phyloP scores from a whole-genome alignment of 2,797 vertebrate genomes.

The Acomys russatus region DNA sequence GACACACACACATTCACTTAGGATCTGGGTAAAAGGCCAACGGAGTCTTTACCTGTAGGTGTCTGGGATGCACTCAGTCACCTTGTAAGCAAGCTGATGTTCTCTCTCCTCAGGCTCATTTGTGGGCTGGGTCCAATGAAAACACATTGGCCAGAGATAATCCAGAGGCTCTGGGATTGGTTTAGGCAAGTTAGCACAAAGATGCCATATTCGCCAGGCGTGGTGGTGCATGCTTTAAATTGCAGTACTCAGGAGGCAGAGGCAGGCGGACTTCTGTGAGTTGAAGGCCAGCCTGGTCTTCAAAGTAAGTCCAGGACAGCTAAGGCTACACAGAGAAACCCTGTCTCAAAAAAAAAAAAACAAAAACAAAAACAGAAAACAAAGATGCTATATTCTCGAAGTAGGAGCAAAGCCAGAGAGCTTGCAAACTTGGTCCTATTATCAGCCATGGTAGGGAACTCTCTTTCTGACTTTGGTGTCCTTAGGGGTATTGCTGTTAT shows the following conservation, averaged over 20 bases:
- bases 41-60: not conserved
- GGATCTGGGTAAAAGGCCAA: not conserved
- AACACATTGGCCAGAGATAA: not conserved
- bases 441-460: not conserved
- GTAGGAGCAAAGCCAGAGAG: not conserved
- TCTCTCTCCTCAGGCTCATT: not conserved
- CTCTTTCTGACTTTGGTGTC: not conserved
- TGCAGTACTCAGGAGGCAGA: too few relatives aligned
- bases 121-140: not conserved
- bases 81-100: not conserved
- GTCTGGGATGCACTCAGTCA: not conserved
- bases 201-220: not conserved
- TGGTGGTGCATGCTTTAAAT: too few relatives aligned
- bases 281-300: too few relatives aligned
- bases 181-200: not conserved
- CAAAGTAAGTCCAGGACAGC: too few relatives aligned
- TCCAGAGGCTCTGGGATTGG: not conserved
- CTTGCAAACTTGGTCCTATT: not conserved
- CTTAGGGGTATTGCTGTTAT: not conserved
- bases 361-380: not conserved
- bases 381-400: not conserved
- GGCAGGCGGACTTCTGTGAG: too few relatives aligned
- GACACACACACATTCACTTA: not conserved
- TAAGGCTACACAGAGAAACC: too few relatives aligned
- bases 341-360: too few relatives aligned